These are phyloP conservation scores for Archivesica marissinica DNA, from an alignment of 1,140 invertebrate species.

Conservation along the genomic window DNA sequence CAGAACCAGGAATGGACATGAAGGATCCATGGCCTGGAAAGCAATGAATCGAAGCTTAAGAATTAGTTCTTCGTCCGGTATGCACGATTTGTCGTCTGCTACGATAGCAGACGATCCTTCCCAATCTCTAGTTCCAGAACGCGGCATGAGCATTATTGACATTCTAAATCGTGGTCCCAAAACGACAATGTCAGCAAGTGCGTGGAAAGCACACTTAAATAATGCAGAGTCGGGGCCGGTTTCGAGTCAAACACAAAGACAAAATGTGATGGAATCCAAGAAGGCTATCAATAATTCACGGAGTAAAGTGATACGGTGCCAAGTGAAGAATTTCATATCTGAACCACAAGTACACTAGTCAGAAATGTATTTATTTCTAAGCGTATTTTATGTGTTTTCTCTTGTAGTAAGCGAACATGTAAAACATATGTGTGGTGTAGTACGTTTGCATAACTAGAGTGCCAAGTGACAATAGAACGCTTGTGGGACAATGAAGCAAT, in stretches of 20 bases:
- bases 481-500: too few relatives aligned
- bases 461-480: too few relatives aligned
- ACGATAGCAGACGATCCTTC: constrained; percentile 11
- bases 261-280: constrained; percentile 69
- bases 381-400: too few relatives aligned
- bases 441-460: too few relatives aligned
- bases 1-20: constrained; percentile 13
- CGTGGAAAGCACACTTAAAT: constrained; percentile 71
- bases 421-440: too few relatives aligned
- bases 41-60: constrained; percentile 29
- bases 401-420: too few relatives aligned
- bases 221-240: constrained; percentile 60
- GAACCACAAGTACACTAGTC: too few relatives aligned
- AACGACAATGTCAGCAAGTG: constrained; percentile 70
- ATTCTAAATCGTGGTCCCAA: constrained; percentile 71
- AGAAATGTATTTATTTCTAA: too few relatives aligned
- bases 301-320: constrained; percentile 60
- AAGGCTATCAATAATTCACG: constrained; percentile 65
- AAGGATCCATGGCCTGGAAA: constrained; percentile 24
- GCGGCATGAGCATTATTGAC: constrained; percentile 69
- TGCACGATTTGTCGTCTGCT: constrained; percentile 13
- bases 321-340: constrained; percentile 69
- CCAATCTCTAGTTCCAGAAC: not conserved
- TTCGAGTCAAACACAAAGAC: constrained; percentile 63
- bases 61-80: not conserved